These are phyloP conservation scores for Synodontis membranacea DNA, from an alignment of 2,113 vertebrate genomes.

Conservation along the genomic window DNA sequence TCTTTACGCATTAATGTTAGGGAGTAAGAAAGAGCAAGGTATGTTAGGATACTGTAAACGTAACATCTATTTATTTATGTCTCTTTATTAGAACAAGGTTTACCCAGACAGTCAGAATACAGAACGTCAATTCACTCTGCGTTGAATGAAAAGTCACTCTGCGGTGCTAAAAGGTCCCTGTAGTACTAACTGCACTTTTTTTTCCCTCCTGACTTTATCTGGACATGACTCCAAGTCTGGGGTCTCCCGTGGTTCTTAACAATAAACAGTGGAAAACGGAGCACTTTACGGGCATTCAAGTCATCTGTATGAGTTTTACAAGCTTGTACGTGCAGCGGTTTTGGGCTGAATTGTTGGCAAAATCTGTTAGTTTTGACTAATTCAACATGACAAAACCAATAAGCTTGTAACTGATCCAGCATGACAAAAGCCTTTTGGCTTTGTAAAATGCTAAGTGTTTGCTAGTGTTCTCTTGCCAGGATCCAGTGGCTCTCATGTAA, in stretches of 20 bases:
- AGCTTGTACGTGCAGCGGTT: conserved; percentile 7
- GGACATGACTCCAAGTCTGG: conserved; percentile 11
- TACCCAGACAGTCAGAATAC: neutral
- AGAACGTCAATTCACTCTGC: neutral
- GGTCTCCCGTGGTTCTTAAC: conserved; percentile 28
- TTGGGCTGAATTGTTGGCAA: conserved; percentile 21
- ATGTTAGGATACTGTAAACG: neutral
- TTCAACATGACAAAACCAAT: conserved; percentile 16
- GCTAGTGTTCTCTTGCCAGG: neutral
- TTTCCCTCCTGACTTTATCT: conserved; percentile 42
- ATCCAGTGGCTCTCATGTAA: conserved; percentile 6
- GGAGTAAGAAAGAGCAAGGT: neutral
- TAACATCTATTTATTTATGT: neutral
- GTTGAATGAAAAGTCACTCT: too few relatives aligned
- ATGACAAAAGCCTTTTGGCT: conserved; percentile 4
- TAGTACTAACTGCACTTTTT: neutral
- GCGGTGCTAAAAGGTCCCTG: conserved; percentile 53
- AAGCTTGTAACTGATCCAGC: conserved; percentile 21
- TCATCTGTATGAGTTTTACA: conserved; percentile 32
- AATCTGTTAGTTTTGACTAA: neutral
- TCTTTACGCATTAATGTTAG: conserved; percentile 22
- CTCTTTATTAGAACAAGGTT: conserved; percentile 53
- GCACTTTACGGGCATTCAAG: conserved; percentile 33
- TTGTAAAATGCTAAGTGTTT: conserved; percentile 24
- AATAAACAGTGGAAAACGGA: conserved; percentile 42